These are phyloP conservation scores for Hetaerina titia DNA, from an alignment of 2,888 invertebrate species.

Conservation along the genomic window DNA sequence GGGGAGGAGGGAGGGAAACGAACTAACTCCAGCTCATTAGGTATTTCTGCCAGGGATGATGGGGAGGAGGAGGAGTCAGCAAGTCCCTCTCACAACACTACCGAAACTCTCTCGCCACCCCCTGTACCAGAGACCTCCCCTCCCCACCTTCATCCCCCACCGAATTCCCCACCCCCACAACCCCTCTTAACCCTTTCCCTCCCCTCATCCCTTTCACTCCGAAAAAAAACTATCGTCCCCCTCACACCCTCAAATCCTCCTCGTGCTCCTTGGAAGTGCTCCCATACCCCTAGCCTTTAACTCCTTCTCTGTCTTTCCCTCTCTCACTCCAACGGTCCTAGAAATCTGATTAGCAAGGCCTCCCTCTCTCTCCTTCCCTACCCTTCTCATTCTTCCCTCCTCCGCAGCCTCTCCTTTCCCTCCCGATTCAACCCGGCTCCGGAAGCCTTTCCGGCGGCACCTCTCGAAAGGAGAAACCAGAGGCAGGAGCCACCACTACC, in stretches of 20 bases:
- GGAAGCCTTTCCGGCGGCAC: too few species aligned
- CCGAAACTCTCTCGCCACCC: neutral
- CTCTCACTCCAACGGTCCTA: neutral
- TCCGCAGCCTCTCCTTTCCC: too few species aligned
- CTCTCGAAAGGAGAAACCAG: too few species aligned
- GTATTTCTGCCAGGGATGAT: neutral
- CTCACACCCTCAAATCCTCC: neutral
- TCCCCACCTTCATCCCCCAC: neutral
- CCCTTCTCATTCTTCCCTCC: neutral
- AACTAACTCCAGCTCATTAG: conserved; percentile 35
- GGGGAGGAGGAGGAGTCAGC: neutral
- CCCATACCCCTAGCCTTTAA: neutral
- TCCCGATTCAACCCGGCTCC: neutral
- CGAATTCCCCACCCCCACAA: neutral
- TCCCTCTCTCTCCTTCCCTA: neutral
- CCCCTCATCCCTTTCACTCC: neutral
- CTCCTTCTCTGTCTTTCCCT: neutral
- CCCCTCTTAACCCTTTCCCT: neutral
- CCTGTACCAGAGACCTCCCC: neutral
- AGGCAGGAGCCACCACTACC: too few species aligned
- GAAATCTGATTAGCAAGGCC: neutral
- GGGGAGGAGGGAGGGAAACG: neutral
- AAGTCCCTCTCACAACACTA: neutral
- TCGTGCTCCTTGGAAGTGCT: neutral
- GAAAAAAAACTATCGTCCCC: neutral